Conservation (phyloP, 2,113 vertebrate species). For the Mungos mungo region DNA sequence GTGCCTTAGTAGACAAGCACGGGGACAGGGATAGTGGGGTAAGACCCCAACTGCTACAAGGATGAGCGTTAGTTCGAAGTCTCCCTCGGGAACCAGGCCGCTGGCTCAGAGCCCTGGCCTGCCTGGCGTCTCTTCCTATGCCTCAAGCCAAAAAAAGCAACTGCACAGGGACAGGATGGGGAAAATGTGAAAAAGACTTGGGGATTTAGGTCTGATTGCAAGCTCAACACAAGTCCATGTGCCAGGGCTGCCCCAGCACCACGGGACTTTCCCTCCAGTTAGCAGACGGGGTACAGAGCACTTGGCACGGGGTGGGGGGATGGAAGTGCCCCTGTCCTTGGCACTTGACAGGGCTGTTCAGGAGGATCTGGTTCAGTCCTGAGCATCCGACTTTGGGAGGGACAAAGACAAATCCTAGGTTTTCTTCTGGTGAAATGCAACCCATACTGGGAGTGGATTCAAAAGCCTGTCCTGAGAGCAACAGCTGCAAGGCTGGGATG, state of each 20-base stretch:
- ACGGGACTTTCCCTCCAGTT: not conserved
- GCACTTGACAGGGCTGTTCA: not conserved
- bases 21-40: not conserved
- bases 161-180: constrained; percentile 38
- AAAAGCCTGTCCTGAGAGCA: constrained; percentile 34
- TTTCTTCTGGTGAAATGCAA: constrained; percentile 28
- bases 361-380: not conserved
- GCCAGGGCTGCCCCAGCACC: not conserved
- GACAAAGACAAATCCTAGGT: constrained; percentile 1
- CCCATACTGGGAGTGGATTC: constrained; percentile 23
- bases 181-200: constrained; percentile 39
- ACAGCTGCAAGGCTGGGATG: constrained; percentile 55
- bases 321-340: not conserved
- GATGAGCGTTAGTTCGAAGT: constrained; percentile 9
- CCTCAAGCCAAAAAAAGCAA: constrained; percentile 58
- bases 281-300: not conserved
- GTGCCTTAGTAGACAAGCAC: not conserved
- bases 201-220: constrained; percentile 4
- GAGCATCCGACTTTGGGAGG: not conserved
- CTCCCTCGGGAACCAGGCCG: constrained; percentile 40
- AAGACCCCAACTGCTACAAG: constrained; percentile 25
- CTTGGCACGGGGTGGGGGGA: not conserved
- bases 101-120: constrained; percentile 58
- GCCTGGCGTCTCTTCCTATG: constrained; percentile 63
- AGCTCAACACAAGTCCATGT: not conserved